Evolutionary conservation across 2,888 invertebrate genomes (phyloP), one percentile per base, ranked within the genome.

Genomic region (Drosophila meridiana): DNA sequence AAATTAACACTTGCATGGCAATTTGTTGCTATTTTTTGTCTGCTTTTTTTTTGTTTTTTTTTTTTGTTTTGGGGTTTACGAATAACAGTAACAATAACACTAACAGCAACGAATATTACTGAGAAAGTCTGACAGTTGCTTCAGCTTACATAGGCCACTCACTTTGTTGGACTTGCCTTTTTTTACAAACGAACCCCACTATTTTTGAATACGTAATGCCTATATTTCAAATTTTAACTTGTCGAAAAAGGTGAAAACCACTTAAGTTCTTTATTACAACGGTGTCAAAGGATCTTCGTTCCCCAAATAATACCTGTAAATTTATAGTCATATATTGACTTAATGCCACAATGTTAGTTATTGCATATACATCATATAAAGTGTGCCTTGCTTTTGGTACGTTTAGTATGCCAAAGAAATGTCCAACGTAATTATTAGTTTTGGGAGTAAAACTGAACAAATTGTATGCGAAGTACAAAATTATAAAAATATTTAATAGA

Each of bases 1-100:
- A 83, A 85, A 85, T 85, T 85, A 85, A 89, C 89, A 87, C 89
- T 73, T 81, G 75, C 67, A 69, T 83, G 71, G 73, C 89, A 83
- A 85, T 89, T 85, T 81, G 84, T 89, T 86, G 80, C 55, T 66
- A 58, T 50, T 43, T 55, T 45, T 45, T 69, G 2, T 36, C 11
- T 11, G 3, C 4, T 1, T 40, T 40, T 14, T 28, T 47, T 4
- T 45, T 20, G 26, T 45, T 45, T 28, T 6, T 86, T 83, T 64
- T 57, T 50, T 42, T 45, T 20, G 20, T 26, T 58, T 80, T 75
- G 36, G 64, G 65, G 58, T 64, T 61, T 73, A 68, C 76, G 59
- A 69, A 62, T 52, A 59, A 63, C 36, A 69, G 63, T 34, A 45
- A 60, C 42, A 65, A 55, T 9, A 52, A 26, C 14, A 11, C 53